Base-by-base conservation (phyloP, 2,888 invertebrate species). In the Trileptium ribeirensis region DNA sequence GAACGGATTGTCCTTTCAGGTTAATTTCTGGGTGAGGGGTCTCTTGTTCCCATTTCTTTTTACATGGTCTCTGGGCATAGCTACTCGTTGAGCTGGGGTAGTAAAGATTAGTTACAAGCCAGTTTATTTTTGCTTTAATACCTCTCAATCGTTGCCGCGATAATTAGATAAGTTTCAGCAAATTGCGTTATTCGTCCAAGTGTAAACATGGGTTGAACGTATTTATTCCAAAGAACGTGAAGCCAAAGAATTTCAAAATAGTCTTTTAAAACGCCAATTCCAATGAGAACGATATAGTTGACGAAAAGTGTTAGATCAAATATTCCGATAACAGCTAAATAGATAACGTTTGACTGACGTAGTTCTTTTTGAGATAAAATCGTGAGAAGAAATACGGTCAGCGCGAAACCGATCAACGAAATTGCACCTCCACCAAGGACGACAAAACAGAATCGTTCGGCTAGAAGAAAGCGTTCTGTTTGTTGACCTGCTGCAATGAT, bases 111-210 rank as follows among this genome's bases (percentile, higher is more conserved):
- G n/a, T n/a, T n/a, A n/a, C n/a, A n/a, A n/a, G n/a, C n/a, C n/a
- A n/a, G n/a, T n/a, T n/a, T n/a, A n/a, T n/a, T n/a, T n/a, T n/a
- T n/a, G n/a, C n/a, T n/a, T n/a, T n/a, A 8, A 82, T 85, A 86
- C 79, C 86, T 77, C 81, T 86, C 86, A 38, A 85, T 83, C 1
- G 86, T 85, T 24, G 86, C 86, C 2, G 85, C 84, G n/a, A 86
- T 85, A 79, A 86, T 86, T 67, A 86, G 77, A 34, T 84, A 83
- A n/a, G 85, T 85, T 0, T 85, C 84, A 8, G 84, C 83, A 33
- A 84, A 83, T 64, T 85, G 24, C 36, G 34, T 33, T 1, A 84
- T 82, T 79, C 84, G 85, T 38, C 85, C 85, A 74, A 84, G 81
- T 31, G 86, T 84, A 40, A 85, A 85, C 24, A 85, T 82, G 34